Conservation (phyloP, 2,113 vertebrate species). For the Aphelocoma coerulescens region DNA sequence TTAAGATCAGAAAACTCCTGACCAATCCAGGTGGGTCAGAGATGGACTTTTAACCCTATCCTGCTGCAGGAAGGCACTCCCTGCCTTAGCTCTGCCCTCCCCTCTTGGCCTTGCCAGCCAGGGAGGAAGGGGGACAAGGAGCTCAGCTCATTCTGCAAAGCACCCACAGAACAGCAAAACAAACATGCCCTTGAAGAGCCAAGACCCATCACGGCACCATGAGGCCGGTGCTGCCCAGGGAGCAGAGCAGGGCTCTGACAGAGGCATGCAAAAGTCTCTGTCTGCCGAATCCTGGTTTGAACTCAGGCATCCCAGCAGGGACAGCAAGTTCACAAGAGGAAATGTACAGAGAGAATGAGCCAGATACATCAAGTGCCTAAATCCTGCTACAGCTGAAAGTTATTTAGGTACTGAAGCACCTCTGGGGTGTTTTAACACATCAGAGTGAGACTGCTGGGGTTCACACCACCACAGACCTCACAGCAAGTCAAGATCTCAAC, state of each 20-base stretch:
- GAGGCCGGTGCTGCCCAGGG: fast-evolving
- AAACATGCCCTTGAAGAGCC: not conserved
- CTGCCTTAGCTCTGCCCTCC: not conserved
- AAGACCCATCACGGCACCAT: fast-evolving
- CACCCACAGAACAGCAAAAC: not conserved
- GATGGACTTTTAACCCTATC: not conserved
- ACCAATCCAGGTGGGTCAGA: not conserved
- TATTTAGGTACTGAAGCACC: not conserved
- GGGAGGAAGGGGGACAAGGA: not conserved
- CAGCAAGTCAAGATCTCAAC: not conserved
- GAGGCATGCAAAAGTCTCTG: not conserved
- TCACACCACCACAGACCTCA: not conserved
- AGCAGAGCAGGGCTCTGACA: not conserved
- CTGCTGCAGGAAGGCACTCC: not conserved
- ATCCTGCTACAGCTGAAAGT: not conserved
- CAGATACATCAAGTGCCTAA: not conserved
- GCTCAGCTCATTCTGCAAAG: not conserved
- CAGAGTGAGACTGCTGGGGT: not conserved
- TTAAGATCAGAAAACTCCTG: not conserved
- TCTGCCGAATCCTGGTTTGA: not conserved
- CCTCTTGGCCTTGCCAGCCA: not conserved
- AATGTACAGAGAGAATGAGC: not conserved
- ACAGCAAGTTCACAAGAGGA: not conserved
- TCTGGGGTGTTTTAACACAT: not conserved
- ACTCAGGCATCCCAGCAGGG: not conserved